Evolutionary conservation across 1,140 invertebrate species (phyloP).

Genomic region (Listronotus oregonensis): DNA sequence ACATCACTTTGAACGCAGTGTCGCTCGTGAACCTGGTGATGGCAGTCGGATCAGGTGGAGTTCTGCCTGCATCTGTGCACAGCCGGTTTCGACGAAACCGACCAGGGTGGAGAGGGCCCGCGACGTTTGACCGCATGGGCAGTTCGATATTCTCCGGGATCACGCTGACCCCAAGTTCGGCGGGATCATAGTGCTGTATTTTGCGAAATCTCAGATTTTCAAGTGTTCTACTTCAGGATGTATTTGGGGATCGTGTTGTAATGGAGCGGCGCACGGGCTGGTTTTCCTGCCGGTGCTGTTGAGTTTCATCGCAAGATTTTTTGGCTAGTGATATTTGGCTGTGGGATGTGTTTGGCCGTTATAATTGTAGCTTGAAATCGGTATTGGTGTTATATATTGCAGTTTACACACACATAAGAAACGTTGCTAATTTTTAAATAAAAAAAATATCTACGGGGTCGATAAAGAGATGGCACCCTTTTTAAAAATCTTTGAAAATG

Average conservation of each 20-base stretch:
- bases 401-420: too few species aligned
- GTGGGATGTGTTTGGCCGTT: not conserved
- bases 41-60: constrained; percentile 99
- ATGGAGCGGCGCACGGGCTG: constrained; percentile 94
- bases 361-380: too few species aligned
- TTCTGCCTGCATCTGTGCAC: constrained; percentile 98
- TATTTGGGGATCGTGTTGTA: constrained; percentile 94
- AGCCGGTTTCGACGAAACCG: constrained; percentile 74
- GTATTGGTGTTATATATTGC: too few species aligned
- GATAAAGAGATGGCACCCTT: too few species aligned
- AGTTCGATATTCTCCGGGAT: constrained; percentile 97
- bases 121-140: constrained; percentile 91
- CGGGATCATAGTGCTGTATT: constrained; percentile 92
- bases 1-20: constrained; percentile 94
- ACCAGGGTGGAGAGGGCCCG: constrained; percentile 77
- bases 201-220: constrained; percentile 97
- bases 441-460: too few species aligned
- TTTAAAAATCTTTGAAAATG: too few species aligned
- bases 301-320: constrained; percentile 87
- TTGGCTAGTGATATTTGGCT: not conserved
- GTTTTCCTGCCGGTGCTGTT: constrained; percentile 96
- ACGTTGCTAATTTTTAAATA: too few species aligned
- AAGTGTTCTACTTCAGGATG: constrained; percentile 98
- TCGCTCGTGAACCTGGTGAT: constrained; percentile 98
- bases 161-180: constrained; percentile 95